A percentile compares a stretch with the other conserved stretches of the same genome.
Conservation (phyloP, 2,113 vertebrate species). For the Steatornis caripensis region DNA sequence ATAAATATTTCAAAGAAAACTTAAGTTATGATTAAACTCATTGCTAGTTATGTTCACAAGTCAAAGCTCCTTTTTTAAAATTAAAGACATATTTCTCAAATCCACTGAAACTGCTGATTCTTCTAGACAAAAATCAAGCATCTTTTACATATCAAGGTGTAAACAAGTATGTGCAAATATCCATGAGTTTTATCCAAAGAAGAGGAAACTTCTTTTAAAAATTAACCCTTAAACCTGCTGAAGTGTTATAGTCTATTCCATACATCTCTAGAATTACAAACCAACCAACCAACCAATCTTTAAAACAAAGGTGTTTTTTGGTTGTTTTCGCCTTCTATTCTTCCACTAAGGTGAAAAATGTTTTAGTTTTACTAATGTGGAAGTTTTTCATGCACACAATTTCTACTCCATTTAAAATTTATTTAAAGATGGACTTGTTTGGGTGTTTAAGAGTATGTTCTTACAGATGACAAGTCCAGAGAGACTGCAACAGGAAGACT, state of each 20-base stretch:
- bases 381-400: not conserved
- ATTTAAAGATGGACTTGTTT: not conserved
- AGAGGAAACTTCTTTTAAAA: not conserved
- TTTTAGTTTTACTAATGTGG: not conserved
- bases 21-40: not conserved
- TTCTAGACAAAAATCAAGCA: not conserved
- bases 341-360: not conserved
- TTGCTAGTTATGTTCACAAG: not conserved
- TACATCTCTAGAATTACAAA: not conserved
- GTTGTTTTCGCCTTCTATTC: not conserved
- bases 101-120: not conserved
- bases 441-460: not conserved
- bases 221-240: not conserved
- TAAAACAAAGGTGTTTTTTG: not conserved
- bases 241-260: not conserved
- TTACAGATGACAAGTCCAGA: not conserved
- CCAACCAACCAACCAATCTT: not conserved
- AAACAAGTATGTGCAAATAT: not conserved
- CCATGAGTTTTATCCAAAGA: not conserved
- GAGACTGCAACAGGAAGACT: not conserved
- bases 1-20: not conserved
- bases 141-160: not conserved
- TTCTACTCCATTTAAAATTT: not conserved
- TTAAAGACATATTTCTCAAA: not conserved
- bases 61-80: not conserved